A percentile compares a stretch with the other conserved stretches of the same genome.
These are phyloP conservation scores for Caenorhabditis briggsae DNA, from an alignment of 1,140 invertebrate species.

Conservation along the genomic window DNA sequence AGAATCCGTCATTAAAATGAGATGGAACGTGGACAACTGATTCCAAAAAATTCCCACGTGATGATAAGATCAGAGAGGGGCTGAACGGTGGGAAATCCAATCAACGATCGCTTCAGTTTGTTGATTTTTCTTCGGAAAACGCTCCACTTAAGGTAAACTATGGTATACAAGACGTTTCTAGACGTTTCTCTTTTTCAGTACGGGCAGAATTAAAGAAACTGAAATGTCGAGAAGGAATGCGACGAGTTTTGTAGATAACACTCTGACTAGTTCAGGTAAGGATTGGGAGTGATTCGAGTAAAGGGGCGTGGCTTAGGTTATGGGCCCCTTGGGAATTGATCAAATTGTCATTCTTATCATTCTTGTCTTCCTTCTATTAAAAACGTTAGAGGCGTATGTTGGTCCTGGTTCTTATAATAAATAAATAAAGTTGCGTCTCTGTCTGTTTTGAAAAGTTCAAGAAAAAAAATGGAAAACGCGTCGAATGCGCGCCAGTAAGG, in stretches of 20 bases:
- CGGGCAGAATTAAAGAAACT: slow-evolving; percentile 50
- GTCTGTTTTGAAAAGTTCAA: too few relatives aligned
- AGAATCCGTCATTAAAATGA: neutral
- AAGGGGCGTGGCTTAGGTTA: neutral
- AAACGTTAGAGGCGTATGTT: too few relatives aligned
- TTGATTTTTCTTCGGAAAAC: slow-evolving; percentile 52
- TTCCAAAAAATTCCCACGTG: neutral
- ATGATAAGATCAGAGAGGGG: slow-evolving; percentile 17
- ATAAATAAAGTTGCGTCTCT: too few relatives aligned
- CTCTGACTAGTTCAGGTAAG: slow-evolving; percentile 51
- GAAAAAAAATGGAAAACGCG: too few relatives aligned
- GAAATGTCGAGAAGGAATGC: slow-evolving; percentile 55
- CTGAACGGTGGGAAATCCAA: neutral
- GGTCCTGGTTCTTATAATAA: too few relatives aligned
- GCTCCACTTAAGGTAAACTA: slow-evolving; percentile 33
- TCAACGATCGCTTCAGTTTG: slow-evolving; percentile 9
- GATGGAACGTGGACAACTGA: neutral
- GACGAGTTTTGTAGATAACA: slow-evolving; percentile 49
- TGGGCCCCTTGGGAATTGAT: neutral
- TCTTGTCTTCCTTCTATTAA: too few relatives aligned
- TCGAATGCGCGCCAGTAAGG: too few relatives aligned
- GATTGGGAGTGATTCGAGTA: neutral
- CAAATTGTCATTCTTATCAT: too few relatives aligned
- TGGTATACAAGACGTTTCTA: too few relatives aligned
- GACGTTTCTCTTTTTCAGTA: slow-evolving; percentile 9